phyloP scores from a whole-genome alignment of 1,140 invertebrate species.

The Anastatus disparis region DNA sequence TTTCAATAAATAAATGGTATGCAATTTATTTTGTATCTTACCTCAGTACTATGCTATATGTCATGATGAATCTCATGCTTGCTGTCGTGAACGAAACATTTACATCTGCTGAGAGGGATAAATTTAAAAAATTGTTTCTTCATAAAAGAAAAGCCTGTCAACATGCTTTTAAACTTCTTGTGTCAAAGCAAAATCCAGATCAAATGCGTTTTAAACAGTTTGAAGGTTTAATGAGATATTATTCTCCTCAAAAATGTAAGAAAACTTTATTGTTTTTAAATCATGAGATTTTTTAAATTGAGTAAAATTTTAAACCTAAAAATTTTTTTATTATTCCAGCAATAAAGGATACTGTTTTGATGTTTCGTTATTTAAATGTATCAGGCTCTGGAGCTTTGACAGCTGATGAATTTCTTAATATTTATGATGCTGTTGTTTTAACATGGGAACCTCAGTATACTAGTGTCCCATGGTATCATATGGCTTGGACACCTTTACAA shows the following conservation, averaged over 20 bases:
- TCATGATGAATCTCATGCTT: slow-evolving; percentile 92
- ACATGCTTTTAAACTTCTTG: slow-evolving; percentile 82
- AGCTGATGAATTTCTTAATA: slow-evolving; percentile 79
- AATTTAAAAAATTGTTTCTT: slow-evolving; percentile 85
- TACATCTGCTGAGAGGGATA: slow-evolving; percentile 87
- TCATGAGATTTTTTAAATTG: not conserved
- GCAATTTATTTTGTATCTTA: slow-evolving; percentile 90
- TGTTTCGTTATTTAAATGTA: slow-evolving; percentile 83
- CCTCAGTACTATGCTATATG: slow-evolving; percentile 85
- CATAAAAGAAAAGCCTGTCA: slow-evolving; percentile 87
- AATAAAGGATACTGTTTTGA: slow-evolving; percentile 80
- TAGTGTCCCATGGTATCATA: slow-evolving; percentile 77
- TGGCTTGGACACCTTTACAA: slow-evolving; percentile 71
- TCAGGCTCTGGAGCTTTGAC: slow-evolving; percentile 74
- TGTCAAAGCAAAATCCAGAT: slow-evolving; percentile 77
- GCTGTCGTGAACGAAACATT: slow-evolving; percentile 93
- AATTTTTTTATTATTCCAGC: slow-evolving; percentile 64
- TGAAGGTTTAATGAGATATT: slow-evolving; percentile 83
- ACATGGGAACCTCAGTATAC: slow-evolving; percentile 79
- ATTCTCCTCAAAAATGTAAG: slow-evolving; percentile 79
- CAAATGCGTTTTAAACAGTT: slow-evolving; percentile 82
- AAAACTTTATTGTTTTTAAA: slow-evolving; percentile 29
- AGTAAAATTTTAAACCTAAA: not conserved
- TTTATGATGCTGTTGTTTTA: slow-evolving; percentile 80
- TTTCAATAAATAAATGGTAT: slow-evolving; percentile 82